Evolutionary conservation across 1,140 invertebrate genomes (phyloP).

Genomic region (Laupala kohalensis): DNA sequence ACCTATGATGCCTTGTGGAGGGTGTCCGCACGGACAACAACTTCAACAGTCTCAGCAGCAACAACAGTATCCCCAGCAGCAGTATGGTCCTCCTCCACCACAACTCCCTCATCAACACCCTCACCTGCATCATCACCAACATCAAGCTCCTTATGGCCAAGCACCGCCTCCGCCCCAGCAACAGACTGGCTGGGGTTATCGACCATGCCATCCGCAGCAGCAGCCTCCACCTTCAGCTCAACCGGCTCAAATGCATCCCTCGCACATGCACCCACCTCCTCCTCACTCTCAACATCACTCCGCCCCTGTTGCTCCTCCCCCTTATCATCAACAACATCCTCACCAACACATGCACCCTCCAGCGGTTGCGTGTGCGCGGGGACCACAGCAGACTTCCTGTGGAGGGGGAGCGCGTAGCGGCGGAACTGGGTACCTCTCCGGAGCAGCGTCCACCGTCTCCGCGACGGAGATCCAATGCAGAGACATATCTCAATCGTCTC

Average conservation of each 20-base stretch:
- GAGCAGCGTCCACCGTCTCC: neutral
- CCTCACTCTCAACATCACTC: slow-evolving; percentile 18
- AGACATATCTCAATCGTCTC: slow-evolving; percentile 46
- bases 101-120: slow-evolving; percentile 16
- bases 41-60: slow-evolving; percentile 21
- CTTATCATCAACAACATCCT: slow-evolving; percentile 19
- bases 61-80: slow-evolving; percentile 26
- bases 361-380: slow-evolving; percentile 16
- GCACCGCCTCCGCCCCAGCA: slow-evolving; percentile 17
- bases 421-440: neutral
- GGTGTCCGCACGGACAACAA: slow-evolving; percentile 19
- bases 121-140: slow-evolving; percentile 17
- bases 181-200: slow-evolving; percentile 19
- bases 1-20: slow-evolving; percentile 19
- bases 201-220: slow-evolving; percentile 20
- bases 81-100: slow-evolving; percentile 18
- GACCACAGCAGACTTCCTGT: neutral
- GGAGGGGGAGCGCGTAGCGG: too few species aligned
- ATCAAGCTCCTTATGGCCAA: slow-evolving; percentile 13
- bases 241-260: slow-evolving; percentile 14
- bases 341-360: slow-evolving; percentile 23
- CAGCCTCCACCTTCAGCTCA: slow-evolving; percentile 23
- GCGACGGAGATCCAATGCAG: slow-evolving; percentile 45
- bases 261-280: slow-evolving; percentile 16
- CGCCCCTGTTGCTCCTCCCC: slow-evolving; percentile 14